Evolutionary conservation across 2,888 invertebrate species (phyloP).

Genomic region (Ophioninae sp.): DNA sequence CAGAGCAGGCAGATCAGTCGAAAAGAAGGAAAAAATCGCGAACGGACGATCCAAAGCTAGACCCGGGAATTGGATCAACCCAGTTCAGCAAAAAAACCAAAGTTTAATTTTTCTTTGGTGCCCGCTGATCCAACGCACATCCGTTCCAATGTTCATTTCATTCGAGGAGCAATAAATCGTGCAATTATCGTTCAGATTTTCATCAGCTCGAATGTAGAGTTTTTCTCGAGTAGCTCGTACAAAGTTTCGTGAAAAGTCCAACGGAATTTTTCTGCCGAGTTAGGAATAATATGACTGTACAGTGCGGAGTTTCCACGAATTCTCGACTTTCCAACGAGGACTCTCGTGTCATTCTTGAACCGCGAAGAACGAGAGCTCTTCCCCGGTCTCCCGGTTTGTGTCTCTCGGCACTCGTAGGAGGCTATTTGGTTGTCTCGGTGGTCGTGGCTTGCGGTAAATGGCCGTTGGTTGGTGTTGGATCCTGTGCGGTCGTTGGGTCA

Average conservation of each 20-base stretch:
- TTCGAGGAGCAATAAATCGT: background rate
- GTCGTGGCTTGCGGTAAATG: slow-evolving; percentile 42
- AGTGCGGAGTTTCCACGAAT: slow-evolving; percentile 9
- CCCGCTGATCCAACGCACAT: no score
- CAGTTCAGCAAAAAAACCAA: no score
- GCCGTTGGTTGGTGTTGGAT: slow-evolving; percentile 33
- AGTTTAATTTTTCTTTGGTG: no score
- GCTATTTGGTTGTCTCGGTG: slow-evolving; percentile 2
- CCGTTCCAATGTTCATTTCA: background rate
- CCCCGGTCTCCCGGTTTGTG: background rate
- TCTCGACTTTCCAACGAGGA: slow-evolving; percentile 36
- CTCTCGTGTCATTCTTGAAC: slow-evolving; percentile 13
- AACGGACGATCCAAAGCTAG: no score
- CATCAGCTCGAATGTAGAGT: background rate
- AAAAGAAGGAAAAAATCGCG: background rate
- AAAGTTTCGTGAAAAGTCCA: slow-evolving; percentile 29
- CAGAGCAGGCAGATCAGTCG: background rate
- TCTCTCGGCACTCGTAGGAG: background rate
- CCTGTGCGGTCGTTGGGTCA: slow-evolving; percentile 30
- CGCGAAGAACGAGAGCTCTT: slow-evolving; percentile 23
- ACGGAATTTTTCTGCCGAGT: slow-evolving; percentile 23
- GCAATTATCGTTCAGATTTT: background rate
- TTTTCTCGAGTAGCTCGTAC: background rate
- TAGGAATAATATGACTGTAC: slow-evolving; percentile 20
- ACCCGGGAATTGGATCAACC: no score